Percentiles rank a stretch among this genome's conserved stretches.
These are phyloP conservation scores for Scomber colias DNA, from an alignment of 2,113 vertebrate genomes.

Conservation along the genomic window DNA sequence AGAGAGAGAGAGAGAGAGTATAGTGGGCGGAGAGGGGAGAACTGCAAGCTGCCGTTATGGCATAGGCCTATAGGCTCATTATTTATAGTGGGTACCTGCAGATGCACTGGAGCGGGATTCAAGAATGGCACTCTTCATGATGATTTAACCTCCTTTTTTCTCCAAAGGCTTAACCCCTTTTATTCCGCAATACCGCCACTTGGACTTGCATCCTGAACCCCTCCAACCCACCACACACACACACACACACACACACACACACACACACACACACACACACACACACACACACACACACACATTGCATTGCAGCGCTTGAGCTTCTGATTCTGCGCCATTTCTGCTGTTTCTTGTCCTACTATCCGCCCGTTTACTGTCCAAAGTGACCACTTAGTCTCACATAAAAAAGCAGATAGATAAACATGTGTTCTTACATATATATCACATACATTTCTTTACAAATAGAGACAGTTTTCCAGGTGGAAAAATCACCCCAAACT, in stretches of 20 bases:
- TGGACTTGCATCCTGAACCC: too few species aligned
- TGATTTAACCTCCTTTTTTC: slow-evolving; percentile 42
- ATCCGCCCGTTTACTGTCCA: slow-evolving; percentile 25
- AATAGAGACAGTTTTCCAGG: background rate
- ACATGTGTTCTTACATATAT: background rate
- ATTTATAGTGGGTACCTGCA: slow-evolving; percentile 63
- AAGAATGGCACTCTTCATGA: slow-evolving; percentile 27
- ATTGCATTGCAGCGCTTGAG: slow-evolving; percentile 62
- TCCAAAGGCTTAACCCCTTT: slow-evolving; percentile 47
- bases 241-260: background rate
- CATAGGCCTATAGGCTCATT: slow-evolving; percentile 61
- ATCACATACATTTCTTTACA: background rate
- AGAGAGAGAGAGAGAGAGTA: slow-evolving; percentile 6
- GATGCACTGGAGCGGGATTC: slow-evolving; percentile 33
- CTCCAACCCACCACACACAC: background rate
- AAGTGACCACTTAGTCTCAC: background rate
- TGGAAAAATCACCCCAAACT: background rate
- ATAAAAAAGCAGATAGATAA: background rate
- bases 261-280: slow-evolving; percentile 8
- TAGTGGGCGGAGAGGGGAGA: slow-evolving; percentile 60
- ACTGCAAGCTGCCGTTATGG: slow-evolving; percentile 60
- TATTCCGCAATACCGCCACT: background rate
- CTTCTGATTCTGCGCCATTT: slow-evolving; percentile 60
- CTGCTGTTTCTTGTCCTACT: slow-evolving; percentile 6
- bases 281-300: slow-evolving; percentile 13